Percentiles rank a stretch among this genome's conserved stretches.
These are phyloP conservation scores for Phallusia fumigata DNA, from an alignment of 23 tunicate genomes.

Conservation along the genomic window DNA sequence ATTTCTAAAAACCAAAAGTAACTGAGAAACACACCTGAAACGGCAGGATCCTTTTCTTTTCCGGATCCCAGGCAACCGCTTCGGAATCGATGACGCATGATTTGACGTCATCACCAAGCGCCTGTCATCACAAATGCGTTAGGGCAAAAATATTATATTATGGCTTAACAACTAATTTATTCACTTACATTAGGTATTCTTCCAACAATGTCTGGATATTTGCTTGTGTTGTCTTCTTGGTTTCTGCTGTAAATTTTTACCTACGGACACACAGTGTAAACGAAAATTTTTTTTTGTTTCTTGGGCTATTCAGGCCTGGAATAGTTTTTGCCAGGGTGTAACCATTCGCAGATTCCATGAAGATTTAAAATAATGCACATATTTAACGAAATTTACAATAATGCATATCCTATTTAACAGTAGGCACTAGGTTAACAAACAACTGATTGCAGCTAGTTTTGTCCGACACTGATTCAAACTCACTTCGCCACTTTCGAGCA, in stretches of 20 bases:
- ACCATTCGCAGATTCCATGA: no score
- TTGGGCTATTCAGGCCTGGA: neutral
- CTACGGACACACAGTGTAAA: conserved; percentile 9
- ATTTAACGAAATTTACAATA: no score
- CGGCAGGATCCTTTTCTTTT: conserved; percentile 82
- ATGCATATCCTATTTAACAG: no score
- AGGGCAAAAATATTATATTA: neutral
- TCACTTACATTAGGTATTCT: conserved; percentile 64
- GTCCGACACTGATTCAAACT: neutral
- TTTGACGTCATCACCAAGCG: conserved; percentile 62
- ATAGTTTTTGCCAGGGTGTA: no score
- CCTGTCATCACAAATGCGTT: conserved; percentile 20
- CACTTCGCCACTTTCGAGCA: conserved; percentile 70
- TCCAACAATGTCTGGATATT: conserved; percentile 94
- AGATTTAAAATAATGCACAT: no score
- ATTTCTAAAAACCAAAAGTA: no score
- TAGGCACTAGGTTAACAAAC: no score
- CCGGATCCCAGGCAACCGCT: conserved; percentile 97
- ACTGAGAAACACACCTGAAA: conserved; percentile 84
- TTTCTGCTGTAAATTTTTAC: conserved; percentile 88
- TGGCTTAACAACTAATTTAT: neutral
- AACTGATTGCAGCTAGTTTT: no score
- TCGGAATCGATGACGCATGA: conserved; percentile 98
- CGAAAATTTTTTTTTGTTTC: neutral
- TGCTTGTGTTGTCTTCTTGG: conserved; percentile 95